Percentiles rank a stretch among this genome's conserved stretches.
These are phyloP conservation scores for Pipistrellus pipistrellus DNA, from an alignment of 2,797 vertebrate genomes.

Conservation along the genomic window DNA sequence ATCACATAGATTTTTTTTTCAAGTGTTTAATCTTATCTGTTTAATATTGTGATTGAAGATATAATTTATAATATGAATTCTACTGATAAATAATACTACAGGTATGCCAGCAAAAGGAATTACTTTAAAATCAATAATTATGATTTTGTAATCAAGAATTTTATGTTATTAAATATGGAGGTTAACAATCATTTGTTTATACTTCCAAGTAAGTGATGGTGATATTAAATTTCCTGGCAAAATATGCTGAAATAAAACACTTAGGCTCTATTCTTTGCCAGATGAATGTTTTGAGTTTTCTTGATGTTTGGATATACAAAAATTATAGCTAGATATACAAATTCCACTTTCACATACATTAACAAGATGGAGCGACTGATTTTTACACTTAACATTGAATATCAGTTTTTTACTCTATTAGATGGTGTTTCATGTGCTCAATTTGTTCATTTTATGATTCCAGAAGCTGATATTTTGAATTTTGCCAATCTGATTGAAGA, in stretches of 20 bases:
- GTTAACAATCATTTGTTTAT: background rate
- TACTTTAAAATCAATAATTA: background rate
- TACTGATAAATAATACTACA: background rate
- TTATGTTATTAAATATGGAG: background rate
- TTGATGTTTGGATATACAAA: background rate
- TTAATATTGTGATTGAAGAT: background rate
- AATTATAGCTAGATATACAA: background rate
- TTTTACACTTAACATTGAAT: background rate
- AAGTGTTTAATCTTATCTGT: background rate
- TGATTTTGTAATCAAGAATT: background rate
- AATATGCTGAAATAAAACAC: background rate
- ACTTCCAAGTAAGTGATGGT: background rate
- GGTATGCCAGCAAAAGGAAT: background rate
- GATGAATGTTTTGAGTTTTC: background rate
- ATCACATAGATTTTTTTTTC: background rate
- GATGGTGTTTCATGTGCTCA: background rate
- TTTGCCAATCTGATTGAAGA: background rate
- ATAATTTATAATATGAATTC: background rate
- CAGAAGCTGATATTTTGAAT: background rate
- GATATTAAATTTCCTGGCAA: background rate
- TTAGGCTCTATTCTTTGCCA: background rate
- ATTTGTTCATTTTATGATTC: background rate
- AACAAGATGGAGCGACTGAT: background rate
- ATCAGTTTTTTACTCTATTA: background rate
- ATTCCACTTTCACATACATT: background rate